phyloP scores from a whole-genome alignment of 2,888 invertebrate species.

The Oithona nana region DNA sequence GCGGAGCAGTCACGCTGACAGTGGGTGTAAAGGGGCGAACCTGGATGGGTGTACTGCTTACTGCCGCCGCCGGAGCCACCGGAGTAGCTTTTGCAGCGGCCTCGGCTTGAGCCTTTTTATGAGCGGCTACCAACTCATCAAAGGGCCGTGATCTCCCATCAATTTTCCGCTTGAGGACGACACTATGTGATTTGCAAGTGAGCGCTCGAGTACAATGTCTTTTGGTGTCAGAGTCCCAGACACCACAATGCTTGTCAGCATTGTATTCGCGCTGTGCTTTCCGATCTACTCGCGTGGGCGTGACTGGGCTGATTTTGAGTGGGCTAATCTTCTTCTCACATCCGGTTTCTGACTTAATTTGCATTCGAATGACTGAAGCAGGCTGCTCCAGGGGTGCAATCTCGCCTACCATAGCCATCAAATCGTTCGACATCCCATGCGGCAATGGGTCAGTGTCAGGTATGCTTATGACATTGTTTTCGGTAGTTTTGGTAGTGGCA shows the following conservation, averaged over 20 bases:
- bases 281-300: background rate
- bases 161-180: constrained; percentile 48
- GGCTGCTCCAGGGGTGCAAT: background rate
- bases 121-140: constrained; percentile 52
- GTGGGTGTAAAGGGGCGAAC: background rate
- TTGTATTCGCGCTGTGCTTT: constrained; percentile 44
- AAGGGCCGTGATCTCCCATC: constrained; percentile 49
- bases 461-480: constrained; percentile 17
- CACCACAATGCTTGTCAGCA: constrained; percentile 64
- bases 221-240: constrained; percentile 40
- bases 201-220: constrained; percentile 59
- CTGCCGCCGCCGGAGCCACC: background rate
- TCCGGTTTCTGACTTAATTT: background rate
- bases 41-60: background rate
- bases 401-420: constrained; percentile 13
- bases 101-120: constrained; percentile 33
- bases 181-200: constrained; percentile 42
- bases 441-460: constrained; percentile 14
- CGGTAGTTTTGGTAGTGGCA: background rate
- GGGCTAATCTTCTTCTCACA: background rate
- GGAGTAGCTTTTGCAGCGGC: background rate
- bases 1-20: background rate
- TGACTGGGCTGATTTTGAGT: background rate
- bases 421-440: constrained; percentile 4
- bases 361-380: background rate